phyloP scores from a whole-genome alignment of 2,113 vertebrate species.

The Oncorhynchus masou region DNA sequence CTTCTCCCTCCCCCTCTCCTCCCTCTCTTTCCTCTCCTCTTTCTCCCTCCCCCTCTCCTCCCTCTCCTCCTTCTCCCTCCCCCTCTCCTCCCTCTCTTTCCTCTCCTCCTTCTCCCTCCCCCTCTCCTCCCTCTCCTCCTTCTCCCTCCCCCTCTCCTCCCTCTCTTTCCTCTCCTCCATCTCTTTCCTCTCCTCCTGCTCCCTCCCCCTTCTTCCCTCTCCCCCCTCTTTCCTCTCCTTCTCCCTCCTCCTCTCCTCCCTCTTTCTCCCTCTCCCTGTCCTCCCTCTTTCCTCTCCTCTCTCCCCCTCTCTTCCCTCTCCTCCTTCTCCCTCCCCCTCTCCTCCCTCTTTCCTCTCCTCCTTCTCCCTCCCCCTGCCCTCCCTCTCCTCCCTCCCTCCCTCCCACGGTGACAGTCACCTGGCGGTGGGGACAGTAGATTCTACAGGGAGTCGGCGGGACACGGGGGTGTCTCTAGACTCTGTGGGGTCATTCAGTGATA shows the following conservation, averaged over 20 bases:
- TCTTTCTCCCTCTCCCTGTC: background rate
- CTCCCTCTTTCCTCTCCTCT: background rate
- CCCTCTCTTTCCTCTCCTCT: background rate
- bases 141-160: too few relatives aligned
- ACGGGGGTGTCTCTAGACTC: conserved; percentile 68
- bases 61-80: too few relatives aligned
- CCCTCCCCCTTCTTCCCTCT: background rate
- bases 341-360: background rate
- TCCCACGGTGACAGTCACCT: conserved; percentile 47
- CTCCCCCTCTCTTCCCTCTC: background rate
- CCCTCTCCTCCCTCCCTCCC: background rate
- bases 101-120: too few relatives aligned
- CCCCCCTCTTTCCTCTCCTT: too few relatives aligned
- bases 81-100: too few relatives aligned
- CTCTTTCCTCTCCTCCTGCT: background rate
- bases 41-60: too few relatives aligned
- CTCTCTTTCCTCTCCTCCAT: background rate
- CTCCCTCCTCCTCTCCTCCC: background rate
- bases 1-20: too few relatives aligned
- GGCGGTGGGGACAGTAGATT: conserved; percentile 26
- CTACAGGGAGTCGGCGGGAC: conserved; percentile 54
- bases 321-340: background rate
- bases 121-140: too few relatives aligned
- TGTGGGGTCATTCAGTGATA: conserved; percentile 64
- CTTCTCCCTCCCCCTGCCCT: too few relatives aligned